Conservation (phyloP, 2,113 vertebrate species). For the Podarcis cretensis region DNA sequence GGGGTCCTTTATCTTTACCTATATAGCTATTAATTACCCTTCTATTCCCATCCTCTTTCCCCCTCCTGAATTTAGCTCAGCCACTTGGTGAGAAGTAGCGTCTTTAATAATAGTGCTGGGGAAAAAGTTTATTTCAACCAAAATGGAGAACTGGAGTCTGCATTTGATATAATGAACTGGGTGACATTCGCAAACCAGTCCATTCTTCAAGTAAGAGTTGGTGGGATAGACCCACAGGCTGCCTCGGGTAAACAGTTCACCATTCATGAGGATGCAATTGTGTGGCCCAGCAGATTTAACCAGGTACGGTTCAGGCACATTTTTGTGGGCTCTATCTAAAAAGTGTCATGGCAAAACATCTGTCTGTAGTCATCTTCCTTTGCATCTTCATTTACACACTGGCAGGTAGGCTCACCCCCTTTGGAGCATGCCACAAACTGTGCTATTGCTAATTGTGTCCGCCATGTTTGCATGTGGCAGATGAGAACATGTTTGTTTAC, state of each 20-base stretch:
- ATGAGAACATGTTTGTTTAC: too few species aligned
- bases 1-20: not conserved
- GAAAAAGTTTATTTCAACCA: not conserved
- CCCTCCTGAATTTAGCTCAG: not conserved
- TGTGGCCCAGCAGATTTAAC: not conserved
- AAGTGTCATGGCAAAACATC: not conserved
- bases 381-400: not conserved
- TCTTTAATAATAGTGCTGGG: slow-evolving; percentile 6
- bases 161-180: slow-evolving; percentile 15
- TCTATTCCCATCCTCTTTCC: not conserved
- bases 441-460: too few species aligned
- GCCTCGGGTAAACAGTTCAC: not conserved
- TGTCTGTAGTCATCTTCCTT: not conserved
- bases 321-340: not conserved
- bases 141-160: not conserved
- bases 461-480: too few species aligned
- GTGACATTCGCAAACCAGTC: not conserved
- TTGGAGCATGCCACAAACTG: too few species aligned
- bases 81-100: not conserved
- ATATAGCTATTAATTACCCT: not conserved
- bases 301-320: not conserved
- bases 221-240: not conserved
- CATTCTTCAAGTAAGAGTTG: not conserved
- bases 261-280: not conserved
- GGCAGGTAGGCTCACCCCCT: too few species aligned